These are phyloP conservation scores for Masnerella sp. DNA, from an alignment of 2,888 invertebrate genomes.

Conservation along the genomic window DNA sequence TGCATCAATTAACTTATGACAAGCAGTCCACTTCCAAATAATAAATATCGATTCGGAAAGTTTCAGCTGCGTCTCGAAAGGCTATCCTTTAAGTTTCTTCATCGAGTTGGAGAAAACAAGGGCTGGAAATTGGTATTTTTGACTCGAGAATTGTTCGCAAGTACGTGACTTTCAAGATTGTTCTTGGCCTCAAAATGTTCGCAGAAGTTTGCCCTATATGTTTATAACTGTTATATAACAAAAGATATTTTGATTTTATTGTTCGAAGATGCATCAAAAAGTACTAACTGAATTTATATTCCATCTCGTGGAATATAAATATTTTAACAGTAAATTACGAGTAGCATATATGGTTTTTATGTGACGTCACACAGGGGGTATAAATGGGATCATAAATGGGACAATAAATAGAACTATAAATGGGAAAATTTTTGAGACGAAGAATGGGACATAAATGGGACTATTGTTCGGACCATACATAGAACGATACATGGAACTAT, in stretches of 20 bases:
- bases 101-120: constrained; percentile 9
- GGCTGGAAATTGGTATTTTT: constrained; percentile 33
- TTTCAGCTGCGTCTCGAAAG: background rate
- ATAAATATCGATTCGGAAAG: background rate
- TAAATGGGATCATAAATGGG: too few relatives aligned
- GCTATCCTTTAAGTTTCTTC: constrained; percentile 1
- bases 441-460: too few relatives aligned
- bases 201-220: constrained; percentile 22
- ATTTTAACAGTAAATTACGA: too few relatives aligned
- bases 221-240: constrained; percentile 28
- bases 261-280: constrained; percentile 3
- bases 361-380: too few relatives aligned
- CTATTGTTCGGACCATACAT: too few relatives aligned
- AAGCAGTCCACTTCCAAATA: background rate
- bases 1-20: background rate
- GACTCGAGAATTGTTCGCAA: constrained; percentile 20
- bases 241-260: constrained; percentile 13
- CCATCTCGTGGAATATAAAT: background rate
- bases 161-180: constrained; percentile 33
- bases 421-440: too few relatives aligned
- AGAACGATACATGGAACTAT: too few relatives aligned
- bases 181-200: constrained; percentile 19
- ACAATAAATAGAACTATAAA: too few relatives aligned
- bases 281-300: background rate
- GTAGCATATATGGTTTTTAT: too few relatives aligned